Base-by-base conservation (phyloP, 1,140 invertebrate species). In the Papilio xuthus region DNA sequence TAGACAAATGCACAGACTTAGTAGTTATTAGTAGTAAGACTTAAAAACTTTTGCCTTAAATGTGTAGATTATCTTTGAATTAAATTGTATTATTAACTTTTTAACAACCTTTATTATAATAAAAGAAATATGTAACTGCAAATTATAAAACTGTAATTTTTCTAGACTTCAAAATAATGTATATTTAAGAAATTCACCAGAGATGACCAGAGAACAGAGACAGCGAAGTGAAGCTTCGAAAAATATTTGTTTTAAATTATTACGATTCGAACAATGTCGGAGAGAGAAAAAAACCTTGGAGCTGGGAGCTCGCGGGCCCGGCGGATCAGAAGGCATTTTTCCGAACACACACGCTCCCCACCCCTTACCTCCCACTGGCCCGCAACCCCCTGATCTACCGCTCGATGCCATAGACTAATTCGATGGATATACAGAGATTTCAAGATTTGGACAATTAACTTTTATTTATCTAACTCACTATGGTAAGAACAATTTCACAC, bases 261-360 rank as follows among this genome's bases (percentile, higher is more conserved):
- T 63, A 44, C 78, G 76, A 81, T 81, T 79, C 80, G 69, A 85
- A 86, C 84, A 86, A 83, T 84, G 83, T 85, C 82, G 32, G 37
- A 69, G 76, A 81, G 69, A 85, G 32, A 37, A 37, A 90, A 88
- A 88, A 88, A 88, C 86, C 86, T 89, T 85, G 82, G 86, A 87
- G 82, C 82, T 79, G 23, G 37, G 71, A 67, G 53, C 77, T 81
- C 69, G 81, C 82, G 82, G 81, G 74, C 69, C 67, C 80, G 85
- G 84, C 77, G 87, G 89, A 92, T 91, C 90, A 88, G 90, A 90
- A 91, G 90, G 91, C 89, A 93, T 92, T 93, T 93, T 93, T 93
- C 89, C 88, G 87, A 90, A 91, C 91, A 91, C 85, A 89, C 85
- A 89, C 88, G 86, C 80, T 84, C 78, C 70, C 75, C 78, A 79